Evolutionary conservation across 2,888 invertebrate genomes (phyloP).

Genomic region (Ophion obscuratus): DNA sequence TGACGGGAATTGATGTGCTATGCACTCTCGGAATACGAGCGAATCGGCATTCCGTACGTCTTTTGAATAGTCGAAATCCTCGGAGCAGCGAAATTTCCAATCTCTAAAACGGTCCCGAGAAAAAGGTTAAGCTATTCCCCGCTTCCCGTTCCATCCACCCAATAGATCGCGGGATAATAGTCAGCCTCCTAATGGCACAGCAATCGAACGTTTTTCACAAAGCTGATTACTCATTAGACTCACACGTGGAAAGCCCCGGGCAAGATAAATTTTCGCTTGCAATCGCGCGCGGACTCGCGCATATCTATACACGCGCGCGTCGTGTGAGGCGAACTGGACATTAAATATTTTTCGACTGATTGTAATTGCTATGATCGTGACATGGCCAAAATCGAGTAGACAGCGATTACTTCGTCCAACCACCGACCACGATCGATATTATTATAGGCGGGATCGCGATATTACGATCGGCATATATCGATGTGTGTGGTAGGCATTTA

Average conservation of each 20-base stretch:
- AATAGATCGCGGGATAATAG: slow-evolving; percentile 2
- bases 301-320: not conserved
- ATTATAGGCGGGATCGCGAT: slow-evolving; percentile 56
- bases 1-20: slow-evolving; percentile 54
- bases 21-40: slow-evolving; percentile 45
- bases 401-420: slow-evolving; percentile 48
- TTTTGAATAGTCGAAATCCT: slow-evolving; percentile 34
- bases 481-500: slow-evolving; percentile 55
- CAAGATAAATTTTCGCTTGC: slow-evolving; percentile 20
- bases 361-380: slow-evolving; percentile 64
- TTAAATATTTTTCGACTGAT: slow-evolving; percentile 50
- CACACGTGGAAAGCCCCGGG: slow-evolving; percentile 21
- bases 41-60: slow-evolving; percentile 56
- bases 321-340: slow-evolving; percentile 20
- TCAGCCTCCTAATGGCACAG: not conserved
- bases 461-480: slow-evolving; percentile 21
- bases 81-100: slow-evolving; percentile 38
- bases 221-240: slow-evolving; percentile 34
- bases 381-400: slow-evolving; percentile 45
- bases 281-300: not conserved
- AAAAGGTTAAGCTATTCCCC: slow-evolving; percentile 39
- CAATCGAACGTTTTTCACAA: slow-evolving; percentile 23
- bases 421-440: slow-evolving; percentile 57
- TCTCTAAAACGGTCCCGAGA: slow-evolving; percentile 30
- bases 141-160: not conserved